These are phyloP conservation scores for Sinella curviseta DNA, from an alignment of 1,140 invertebrate species.

Conservation along the genomic window DNA sequence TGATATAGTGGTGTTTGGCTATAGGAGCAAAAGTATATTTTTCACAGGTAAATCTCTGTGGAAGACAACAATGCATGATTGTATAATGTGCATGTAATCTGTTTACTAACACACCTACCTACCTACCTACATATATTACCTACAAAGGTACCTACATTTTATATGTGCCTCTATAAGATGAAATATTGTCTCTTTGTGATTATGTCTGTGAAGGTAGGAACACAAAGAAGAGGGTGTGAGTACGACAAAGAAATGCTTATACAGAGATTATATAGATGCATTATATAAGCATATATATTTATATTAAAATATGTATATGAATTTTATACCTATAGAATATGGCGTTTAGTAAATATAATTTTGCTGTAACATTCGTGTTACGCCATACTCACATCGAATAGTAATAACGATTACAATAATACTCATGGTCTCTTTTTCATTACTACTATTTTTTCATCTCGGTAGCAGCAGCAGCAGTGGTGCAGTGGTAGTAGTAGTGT, in stretches of 20 bases:
- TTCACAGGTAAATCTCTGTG: conserved; percentile 9
- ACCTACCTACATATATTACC: background rate
- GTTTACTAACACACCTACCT: background rate
- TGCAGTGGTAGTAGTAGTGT: background rate
- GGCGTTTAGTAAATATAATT: background rate
- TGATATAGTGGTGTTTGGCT: background rate
- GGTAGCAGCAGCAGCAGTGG: background rate
- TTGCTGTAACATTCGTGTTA: conserved; percentile 16
- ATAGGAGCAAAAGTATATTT: background rate
- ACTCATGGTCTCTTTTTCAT: conserved; percentile 8
- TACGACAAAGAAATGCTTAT: background rate
- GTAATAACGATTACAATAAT: conserved; percentile 4
- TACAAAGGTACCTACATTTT: too few species aligned
- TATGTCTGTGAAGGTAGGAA: too few species aligned
- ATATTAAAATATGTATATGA: background rate
- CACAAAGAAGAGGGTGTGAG: conserved; percentile 6
- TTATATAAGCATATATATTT: background rate
- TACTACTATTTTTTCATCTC: too few species aligned
- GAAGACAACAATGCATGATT: conserved; percentile 10
- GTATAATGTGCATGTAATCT: background rate
- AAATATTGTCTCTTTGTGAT: too few species aligned
- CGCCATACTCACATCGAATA: conserved; percentile 28
- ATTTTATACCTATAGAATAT: background rate
- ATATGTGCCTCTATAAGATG: background rate
- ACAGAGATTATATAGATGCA: background rate